Evolutionary conservation across 1,140 invertebrate species (phyloP).

Genomic region (Caenorhabditis latens): DNA sequence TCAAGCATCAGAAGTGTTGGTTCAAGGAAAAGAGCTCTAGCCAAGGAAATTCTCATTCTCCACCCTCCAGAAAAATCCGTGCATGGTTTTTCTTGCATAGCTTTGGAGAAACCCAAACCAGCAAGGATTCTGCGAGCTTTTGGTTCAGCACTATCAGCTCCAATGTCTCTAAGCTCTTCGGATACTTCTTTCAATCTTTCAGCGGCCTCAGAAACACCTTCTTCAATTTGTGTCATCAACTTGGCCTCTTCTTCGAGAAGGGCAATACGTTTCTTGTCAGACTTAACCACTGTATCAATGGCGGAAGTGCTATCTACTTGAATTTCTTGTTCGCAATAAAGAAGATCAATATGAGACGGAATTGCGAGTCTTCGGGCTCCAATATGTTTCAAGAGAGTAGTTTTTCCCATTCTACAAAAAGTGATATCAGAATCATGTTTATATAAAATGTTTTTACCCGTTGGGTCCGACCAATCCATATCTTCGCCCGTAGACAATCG

Average conservation of each 20-base stretch:
- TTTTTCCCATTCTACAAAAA: constrained; percentile 88
- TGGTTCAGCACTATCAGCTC: constrained; percentile 95
- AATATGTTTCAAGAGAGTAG: constrained; percentile 94
- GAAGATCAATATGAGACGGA: constrained; percentile 90
- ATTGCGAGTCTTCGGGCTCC: constrained; percentile 88
- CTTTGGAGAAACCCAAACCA: constrained; percentile 92
- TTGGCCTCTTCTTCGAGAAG: constrained; percentile 86
- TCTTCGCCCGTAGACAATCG: constrained; percentile 91
- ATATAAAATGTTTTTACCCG: constrained; percentile 80
- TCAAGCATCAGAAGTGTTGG: constrained; percentile 94
- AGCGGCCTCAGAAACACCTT: constrained; percentile 83
- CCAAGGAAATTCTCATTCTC: constrained; percentile 97
- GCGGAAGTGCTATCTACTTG: constrained; percentile 94
- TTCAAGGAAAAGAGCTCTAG: constrained; percentile 84
- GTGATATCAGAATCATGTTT: neutral
- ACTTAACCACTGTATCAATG: constrained; percentile 91
- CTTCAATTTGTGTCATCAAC: constrained; percentile 83
- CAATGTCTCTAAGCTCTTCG: constrained; percentile 93
- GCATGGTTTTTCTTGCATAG: constrained; percentile 90
- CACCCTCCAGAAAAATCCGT: constrained; percentile 91
- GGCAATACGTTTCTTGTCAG: constrained; percentile 84
- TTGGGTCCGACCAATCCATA: constrained; percentile 99
- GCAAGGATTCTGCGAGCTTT: constrained; percentile 92
- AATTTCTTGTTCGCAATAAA: constrained; percentile 91
- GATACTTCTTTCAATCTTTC: constrained; percentile 85